These are phyloP conservation scores for Temnothorax rugatulus DNA, from an alignment of 2,888 invertebrate species.

Conservation along the genomic window DNA sequence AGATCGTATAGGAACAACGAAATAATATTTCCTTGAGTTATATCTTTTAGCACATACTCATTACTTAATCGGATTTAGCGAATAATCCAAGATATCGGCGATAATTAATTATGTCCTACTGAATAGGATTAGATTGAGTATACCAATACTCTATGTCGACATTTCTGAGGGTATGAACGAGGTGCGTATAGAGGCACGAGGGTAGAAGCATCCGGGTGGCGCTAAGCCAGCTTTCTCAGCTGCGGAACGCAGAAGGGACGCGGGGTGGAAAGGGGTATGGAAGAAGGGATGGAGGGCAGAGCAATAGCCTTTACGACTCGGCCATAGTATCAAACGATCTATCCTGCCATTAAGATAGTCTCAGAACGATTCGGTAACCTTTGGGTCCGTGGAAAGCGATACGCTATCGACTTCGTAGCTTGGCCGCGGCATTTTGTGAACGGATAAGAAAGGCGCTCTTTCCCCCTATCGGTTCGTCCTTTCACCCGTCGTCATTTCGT, in stretches of 20 bases:
- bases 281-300: conserved; percentile 79
- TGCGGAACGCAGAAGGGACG: conserved; percentile 67
- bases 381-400: conserved; percentile 85
- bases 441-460: conserved; percentile 75
- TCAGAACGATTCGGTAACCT: conserved; percentile 86
- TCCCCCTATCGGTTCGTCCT: conserved; percentile 68
- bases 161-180: conserved; percentile 75
- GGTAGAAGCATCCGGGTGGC: conserved; percentile 74
- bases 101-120: conserved; percentile 72
- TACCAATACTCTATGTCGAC: conserved; percentile 65
- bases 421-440: conserved; percentile 80
- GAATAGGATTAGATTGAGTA: conserved; percentile 71
- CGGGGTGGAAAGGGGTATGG: conserved; percentile 63
- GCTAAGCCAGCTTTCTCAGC: conserved; percentile 79
- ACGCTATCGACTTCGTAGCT: conserved; percentile 84
- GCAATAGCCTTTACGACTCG: conserved; percentile 86
- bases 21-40: neutral
- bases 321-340: conserved; percentile 86
- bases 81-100: conserved; percentile 26
- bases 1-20: neutral
- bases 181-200: conserved; percentile 76
- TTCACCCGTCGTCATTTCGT: conserved; percentile 77
- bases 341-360: conserved; percentile 86
- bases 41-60: neutral
- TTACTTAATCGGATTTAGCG: conserved; percentile 13